Conservation (phyloP, 2,888 invertebrate species). For the Brassicogethes aeneus region DNA sequence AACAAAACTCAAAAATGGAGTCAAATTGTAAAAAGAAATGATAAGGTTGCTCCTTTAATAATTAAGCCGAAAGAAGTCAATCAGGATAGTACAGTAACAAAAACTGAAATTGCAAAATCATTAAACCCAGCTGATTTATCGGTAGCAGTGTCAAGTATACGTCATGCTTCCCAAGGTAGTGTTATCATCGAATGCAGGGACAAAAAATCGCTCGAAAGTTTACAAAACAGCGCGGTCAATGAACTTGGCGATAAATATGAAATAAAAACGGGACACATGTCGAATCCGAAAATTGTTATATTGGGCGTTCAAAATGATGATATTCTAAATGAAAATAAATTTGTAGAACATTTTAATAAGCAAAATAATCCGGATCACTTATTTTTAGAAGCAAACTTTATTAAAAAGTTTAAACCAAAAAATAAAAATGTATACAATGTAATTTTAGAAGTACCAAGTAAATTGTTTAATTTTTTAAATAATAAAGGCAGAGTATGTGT, state of each 20-base stretch:
- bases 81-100: neutral
- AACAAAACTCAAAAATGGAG: neutral
- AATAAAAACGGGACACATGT: too few species aligned
- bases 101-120: neutral
- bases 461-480: neutral
- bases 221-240: neutral
- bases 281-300: neutral
- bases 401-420: constrained; percentile 1
- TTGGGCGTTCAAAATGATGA: neutral
- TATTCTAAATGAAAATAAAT: neutral
- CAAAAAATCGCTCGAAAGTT: neutral
- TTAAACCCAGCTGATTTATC: constrained; percentile 1
- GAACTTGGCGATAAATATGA: too few species aligned
- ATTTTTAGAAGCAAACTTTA: neutral
- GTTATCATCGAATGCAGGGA: constrained; percentile 1
- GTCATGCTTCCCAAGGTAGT: neutral
- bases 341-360: neutral
- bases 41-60: neutral
- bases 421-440: neutral
- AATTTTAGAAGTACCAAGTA: neutral
- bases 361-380: neutral
- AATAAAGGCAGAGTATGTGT: neutral
- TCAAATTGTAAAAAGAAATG: neutral
- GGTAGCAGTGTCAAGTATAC: neutral
- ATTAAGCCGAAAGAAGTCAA: neutral